phyloP scores from a whole-genome alignment of 2,888 invertebrate species.

The Thymelicus lineola region DNA sequence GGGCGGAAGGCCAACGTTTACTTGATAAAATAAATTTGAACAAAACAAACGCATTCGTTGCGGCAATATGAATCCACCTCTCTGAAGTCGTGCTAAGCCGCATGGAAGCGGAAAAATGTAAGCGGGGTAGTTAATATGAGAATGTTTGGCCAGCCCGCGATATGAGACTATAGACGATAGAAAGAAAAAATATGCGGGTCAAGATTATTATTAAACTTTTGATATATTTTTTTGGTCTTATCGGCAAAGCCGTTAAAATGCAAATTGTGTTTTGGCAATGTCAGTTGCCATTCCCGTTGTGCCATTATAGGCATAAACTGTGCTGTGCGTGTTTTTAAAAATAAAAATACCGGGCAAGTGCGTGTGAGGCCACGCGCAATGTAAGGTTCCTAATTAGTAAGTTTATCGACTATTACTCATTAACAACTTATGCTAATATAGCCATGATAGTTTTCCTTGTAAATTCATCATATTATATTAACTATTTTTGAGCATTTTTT shows the following conservation, averaged over 20 bases:
- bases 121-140: constrained; percentile 75
- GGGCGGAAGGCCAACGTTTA: constrained; percentile 78
- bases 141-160: constrained; percentile 62
- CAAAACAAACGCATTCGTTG: constrained; percentile 81
- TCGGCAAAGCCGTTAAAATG: background rate
- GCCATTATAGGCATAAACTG: constrained; percentile 1
- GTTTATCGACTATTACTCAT: too few relatives aligned
- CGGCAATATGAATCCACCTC: constrained; percentile 81
- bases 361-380: too few relatives aligned
- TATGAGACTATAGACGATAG: constrained; percentile 55
- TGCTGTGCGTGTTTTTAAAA: background rate
- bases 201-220: constrained; percentile 13
- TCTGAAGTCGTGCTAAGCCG: constrained; percentile 80
- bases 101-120: constrained; percentile 82
- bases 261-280: background rate
- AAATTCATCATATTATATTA: too few relatives aligned
- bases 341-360: background rate
- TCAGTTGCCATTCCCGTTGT: background rate
- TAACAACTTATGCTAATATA: too few relatives aligned
- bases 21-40: constrained; percentile 85
- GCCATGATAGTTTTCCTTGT: too few relatives aligned
- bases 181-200: constrained; percentile 13
- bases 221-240: background rate
- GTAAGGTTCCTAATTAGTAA: too few relatives aligned
- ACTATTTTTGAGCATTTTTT: too few relatives aligned